These are phyloP conservation scores for Apolygus lucorum DNA, from an alignment of 1,140 invertebrate species.

Conservation along the genomic window DNA sequence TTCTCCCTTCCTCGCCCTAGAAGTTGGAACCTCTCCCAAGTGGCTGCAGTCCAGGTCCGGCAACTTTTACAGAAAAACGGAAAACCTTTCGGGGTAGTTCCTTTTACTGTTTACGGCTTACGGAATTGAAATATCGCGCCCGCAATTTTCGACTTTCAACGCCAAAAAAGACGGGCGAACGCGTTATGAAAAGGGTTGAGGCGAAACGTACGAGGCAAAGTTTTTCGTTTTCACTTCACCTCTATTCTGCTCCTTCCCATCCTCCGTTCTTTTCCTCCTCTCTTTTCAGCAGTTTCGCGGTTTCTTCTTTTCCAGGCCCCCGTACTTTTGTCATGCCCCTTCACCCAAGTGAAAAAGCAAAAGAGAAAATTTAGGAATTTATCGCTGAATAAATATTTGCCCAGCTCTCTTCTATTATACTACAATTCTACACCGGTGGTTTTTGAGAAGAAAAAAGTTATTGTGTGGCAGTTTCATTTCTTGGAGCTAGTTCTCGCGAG, in stretches of 20 bases:
- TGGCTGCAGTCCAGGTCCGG: slow-evolving; percentile 1
- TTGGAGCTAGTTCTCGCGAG: no score
- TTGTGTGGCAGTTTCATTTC: no score
- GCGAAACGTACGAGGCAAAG: no score
- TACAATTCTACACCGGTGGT: no score
- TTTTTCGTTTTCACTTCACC: no score
- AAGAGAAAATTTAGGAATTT: neutral
- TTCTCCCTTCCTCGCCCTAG: neutral
- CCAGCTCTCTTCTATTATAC: no score
- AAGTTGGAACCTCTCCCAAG: slow-evolving; percentile 2
- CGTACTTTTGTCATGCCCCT: neutral
- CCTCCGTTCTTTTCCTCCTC: neutral
- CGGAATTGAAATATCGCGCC: slow-evolving; percentile 7
- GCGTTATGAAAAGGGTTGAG: no score
- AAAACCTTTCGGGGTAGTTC: slow-evolving; percentile 1
- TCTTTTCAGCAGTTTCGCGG: neutral
- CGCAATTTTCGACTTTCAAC: slow-evolving; percentile 7
- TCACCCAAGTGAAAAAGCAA: neutral
- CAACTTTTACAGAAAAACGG: neutral
- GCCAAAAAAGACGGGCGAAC: no score
- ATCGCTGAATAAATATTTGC: neutral
- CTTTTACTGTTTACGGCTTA: slow-evolving; percentile 3
- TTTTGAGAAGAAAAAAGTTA: no score
- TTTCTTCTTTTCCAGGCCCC: neutral
- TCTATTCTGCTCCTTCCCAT: neutral